Percentiles rank a stretch among this genome's conserved stretches.
These are phyloP conservation scores for Hydrochoerus hydrochaeris DNA, from an alignment of 2,113 vertebrate genomes.

Conservation along the genomic window DNA sequence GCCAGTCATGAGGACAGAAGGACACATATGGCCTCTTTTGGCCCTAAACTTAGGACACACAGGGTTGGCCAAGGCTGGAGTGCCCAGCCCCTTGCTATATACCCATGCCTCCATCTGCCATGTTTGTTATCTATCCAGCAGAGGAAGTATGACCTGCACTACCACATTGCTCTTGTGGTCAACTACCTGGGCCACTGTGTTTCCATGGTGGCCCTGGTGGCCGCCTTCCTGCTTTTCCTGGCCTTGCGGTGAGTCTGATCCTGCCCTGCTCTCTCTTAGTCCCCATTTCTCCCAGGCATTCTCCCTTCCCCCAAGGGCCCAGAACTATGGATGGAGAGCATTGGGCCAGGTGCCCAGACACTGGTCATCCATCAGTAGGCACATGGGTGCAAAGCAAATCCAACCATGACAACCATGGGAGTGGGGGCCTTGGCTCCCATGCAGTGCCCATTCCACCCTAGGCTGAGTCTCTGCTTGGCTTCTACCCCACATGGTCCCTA, in stretches of 20 bases:
- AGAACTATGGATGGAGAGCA: background rate
- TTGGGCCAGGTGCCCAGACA: background rate
- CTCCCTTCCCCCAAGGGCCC: background rate
- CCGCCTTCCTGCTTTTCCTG: slow-evolving; percentile 97
- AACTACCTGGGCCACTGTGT: slow-evolving; percentile 99
- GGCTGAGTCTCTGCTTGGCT: background rate
- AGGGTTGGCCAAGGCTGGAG: background rate
- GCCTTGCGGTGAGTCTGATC: slow-evolving; percentile 93
- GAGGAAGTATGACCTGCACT: slow-evolving; percentile 95
- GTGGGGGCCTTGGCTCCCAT: background rate
- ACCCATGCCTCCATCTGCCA: slow-evolving; percentile 43
- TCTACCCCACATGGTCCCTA: background rate
- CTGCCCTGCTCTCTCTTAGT: background rate
- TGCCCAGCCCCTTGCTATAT: fast-evolving
- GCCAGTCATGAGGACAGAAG: background rate
- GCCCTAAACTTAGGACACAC: background rate
- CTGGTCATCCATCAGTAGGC: too few relatives aligned
- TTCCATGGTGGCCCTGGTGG: slow-evolving; percentile 94
- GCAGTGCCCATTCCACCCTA: background rate
- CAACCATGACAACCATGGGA: background rate
- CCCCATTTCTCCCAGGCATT: background rate
- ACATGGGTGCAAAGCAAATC: background rate
- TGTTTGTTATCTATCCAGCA: slow-evolving; percentile 86
- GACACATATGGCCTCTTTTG: background rate
- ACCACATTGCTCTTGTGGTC: slow-evolving; percentile 95